These are phyloP conservation scores for Dicyema japonicum DNA, from an alignment of 1,140 invertebrate genomes.

Conservation along the genomic window DNA sequence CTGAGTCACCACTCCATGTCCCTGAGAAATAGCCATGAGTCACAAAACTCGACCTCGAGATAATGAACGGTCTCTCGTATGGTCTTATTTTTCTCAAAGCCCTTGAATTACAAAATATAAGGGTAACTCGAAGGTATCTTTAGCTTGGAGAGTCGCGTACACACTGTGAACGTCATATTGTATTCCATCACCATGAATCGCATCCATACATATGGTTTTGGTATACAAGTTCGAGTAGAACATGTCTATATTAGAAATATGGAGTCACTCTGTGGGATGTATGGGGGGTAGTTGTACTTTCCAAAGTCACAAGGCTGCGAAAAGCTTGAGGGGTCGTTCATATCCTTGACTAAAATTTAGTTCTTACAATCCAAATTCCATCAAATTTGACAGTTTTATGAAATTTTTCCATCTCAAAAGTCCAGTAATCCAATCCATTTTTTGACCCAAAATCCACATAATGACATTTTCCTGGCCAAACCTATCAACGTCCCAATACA, in stretches of 20 bases:
- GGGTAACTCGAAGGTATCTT: slow-evolving; percentile 14
- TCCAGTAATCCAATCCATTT: slow-evolving; percentile 35
- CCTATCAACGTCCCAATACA: too few species aligned
- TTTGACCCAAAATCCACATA: slow-evolving; percentile 57
- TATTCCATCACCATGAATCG: slow-evolving; percentile 28
- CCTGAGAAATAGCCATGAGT: slow-evolving; percentile 44
- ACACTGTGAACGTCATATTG: slow-evolving; percentile 34
- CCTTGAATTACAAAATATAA: too few species aligned
- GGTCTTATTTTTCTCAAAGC: slow-evolving; percentile 26
- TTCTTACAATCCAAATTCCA: too few species aligned
- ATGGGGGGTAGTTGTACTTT: slow-evolving; percentile 22
- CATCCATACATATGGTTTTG: slow-evolving; percentile 48
- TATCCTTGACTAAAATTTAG: too few species aligned
- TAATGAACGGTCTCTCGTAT: slow-evolving; percentile 32
- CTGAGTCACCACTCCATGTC: slow-evolving; percentile 47
- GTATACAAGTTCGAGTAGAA: slow-evolving; percentile 21
- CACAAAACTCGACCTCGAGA: slow-evolving; percentile 43
- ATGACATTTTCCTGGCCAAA: slow-evolving; percentile 37
- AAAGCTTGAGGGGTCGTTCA: slow-evolving; percentile 58
- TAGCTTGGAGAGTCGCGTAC: slow-evolving; percentile 34
- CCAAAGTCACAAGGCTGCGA: slow-evolving; percentile 26
- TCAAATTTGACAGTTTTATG: slow-evolving; percentile 26
- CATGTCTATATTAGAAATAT: too few species aligned
- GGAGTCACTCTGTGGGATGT: slow-evolving; percentile 12
- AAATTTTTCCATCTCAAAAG: slow-evolving; percentile 30